Conservation (phyloP, 2,888 invertebrate genomes). For the Cheilosia scutellata region DNA sequence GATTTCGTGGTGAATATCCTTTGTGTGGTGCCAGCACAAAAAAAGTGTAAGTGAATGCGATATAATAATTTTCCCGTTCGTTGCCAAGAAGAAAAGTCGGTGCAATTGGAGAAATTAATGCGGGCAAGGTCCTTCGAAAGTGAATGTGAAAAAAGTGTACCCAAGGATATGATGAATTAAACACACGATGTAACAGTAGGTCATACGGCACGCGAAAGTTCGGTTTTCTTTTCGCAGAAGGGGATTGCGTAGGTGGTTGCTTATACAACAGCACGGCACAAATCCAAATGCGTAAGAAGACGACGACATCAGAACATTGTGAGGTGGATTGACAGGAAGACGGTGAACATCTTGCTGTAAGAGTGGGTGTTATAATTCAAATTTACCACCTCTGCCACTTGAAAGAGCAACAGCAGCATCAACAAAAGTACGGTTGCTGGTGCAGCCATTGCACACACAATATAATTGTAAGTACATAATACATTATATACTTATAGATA, state of each 20-base stretch:
- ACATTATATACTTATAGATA: neutral
- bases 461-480: constrained; percentile 30
- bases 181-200: constrained; percentile 56
- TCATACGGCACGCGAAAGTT: constrained; percentile 18
- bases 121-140: constrained; percentile 40
- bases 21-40: constrained; percentile 3
- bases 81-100: constrained; percentile 1
- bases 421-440: constrained; percentile 12
- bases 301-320: constrained; percentile 6
- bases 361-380: constrained; percentile 56
- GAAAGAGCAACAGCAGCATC: constrained; percentile 15
- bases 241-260: constrained; percentile 40
- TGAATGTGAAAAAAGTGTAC: constrained; percentile 39
- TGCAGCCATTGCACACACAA: constrained; percentile 25
- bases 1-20: constrained; percentile 48
- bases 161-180: constrained; percentile 53
- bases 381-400: constrained; percentile 51
- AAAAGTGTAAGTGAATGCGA: constrained; percentile 12
- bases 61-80: neutral
- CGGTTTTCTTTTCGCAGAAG: constrained; percentile 5
- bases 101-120: constrained; percentile 30
- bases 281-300: constrained; percentile 19
- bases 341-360: constrained; percentile 7
- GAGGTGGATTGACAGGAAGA: constrained; percentile 56
- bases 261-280: constrained; percentile 60